phyloP scores from a whole-genome alignment of 37 sponge, comb jelly and placozoan genomes.

The Haliclona indistincta region DNA sequence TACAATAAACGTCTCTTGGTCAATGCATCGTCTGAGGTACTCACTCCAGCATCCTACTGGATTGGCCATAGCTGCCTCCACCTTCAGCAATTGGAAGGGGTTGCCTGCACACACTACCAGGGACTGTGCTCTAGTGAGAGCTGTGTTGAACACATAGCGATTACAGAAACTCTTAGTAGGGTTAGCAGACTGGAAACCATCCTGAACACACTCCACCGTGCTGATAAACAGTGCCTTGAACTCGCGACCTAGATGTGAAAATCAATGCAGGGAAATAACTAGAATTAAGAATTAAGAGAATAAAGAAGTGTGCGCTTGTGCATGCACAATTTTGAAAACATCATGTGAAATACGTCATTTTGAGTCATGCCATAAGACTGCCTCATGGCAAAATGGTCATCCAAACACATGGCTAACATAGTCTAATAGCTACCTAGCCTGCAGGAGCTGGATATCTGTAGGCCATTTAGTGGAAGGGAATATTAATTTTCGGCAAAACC shows the following conservation, averaged over 20 bases:
- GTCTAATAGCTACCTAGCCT: no score
- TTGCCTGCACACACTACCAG: conserved; percentile 38
- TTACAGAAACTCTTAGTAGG: conserved; percentile 19
- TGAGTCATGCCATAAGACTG: no score
- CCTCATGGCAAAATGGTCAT: no score
- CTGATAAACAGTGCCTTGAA: conserved; percentile 38
- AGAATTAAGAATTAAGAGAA: no score
- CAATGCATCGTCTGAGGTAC: conserved; percentile 5
- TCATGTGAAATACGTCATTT: no score
- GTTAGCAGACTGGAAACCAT: not conserved
- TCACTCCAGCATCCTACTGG: conserved; percentile 5
- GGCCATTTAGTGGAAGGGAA: no score
- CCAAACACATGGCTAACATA: no score
- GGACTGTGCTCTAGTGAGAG: conserved; percentile 23
- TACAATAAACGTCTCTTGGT: not conserved
- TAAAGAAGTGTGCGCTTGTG: no score
- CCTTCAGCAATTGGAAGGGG: conserved; percentile 27
- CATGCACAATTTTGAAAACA: no score
- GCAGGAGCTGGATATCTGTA: no score
- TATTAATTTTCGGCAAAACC: no score
- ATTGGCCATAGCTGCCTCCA: conserved; percentile 6
- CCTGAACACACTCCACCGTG: conserved; percentile 15
- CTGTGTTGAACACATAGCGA: conserved; percentile 42
- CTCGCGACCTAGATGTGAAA: conserved; percentile 30
- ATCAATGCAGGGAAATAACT: no score